Percentiles rank a stretch among this genome's conserved stretches.
Evolutionary conservation across 2,113 vertebrate species (phyloP).

Genomic region (Chelonoidis abingdonii): DNA sequence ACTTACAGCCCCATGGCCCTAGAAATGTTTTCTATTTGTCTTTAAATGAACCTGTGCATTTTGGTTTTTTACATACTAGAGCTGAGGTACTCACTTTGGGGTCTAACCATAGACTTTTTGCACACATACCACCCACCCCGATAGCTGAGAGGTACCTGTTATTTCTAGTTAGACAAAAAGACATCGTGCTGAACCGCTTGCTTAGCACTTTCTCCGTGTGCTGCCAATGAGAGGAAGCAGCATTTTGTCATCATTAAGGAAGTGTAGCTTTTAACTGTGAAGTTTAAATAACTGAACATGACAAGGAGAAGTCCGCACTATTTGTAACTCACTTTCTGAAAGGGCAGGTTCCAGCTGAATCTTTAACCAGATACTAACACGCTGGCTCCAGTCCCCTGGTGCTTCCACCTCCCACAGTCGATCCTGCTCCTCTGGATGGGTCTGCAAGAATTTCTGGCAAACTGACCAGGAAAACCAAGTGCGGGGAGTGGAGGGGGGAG

Average conservation of each 20-base stretch:
- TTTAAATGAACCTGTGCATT: neutral
- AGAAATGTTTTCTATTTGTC: neutral
- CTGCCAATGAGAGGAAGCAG: conserved; percentile 11
- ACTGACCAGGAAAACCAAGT: conserved; percentile 78
- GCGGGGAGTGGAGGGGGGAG: neutral
- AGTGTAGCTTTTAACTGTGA: neutral
- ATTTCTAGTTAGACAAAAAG: neutral
- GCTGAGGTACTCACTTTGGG: neutral
- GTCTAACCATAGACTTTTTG: neutral
- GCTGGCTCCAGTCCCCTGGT: conserved; percentile 88
- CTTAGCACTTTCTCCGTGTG: neutral
- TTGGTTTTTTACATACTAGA: neutral
- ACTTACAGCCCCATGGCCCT: neutral
- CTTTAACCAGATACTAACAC: conserved; percentile 91
- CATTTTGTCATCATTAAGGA: neutral
- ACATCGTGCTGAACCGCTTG: neutral
- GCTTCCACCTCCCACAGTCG: conserved; percentile 91
- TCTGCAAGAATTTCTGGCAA: conserved; percentile 85
- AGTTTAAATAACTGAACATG: neutral
- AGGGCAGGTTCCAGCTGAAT: conserved; percentile 78
- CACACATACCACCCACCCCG: neutral
- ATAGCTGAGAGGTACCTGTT: neutral
- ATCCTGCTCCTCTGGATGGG: conserved; percentile 76
- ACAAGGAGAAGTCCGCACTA: neutral
- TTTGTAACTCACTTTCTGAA: conserved; percentile 70